Conservation (phyloP, 2,797 vertebrate species). For the Micrastur ruficollis region DNA sequence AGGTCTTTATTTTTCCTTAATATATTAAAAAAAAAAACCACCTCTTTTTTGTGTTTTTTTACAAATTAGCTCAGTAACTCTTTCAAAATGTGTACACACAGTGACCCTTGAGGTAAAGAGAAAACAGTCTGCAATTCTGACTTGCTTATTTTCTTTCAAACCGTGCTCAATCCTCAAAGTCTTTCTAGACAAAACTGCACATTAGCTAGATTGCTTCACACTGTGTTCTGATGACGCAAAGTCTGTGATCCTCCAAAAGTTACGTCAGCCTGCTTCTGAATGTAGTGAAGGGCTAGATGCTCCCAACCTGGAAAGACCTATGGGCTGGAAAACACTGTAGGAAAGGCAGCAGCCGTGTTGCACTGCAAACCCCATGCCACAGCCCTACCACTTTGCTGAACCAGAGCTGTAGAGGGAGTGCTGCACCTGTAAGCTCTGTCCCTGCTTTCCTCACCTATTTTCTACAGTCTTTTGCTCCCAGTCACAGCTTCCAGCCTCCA, state of each 20-base stretch:
- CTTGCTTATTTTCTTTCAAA: background rate
- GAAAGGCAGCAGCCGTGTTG: background rate
- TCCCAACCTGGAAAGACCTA: background rate
- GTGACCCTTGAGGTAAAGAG: background rate
- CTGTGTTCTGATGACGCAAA: background rate
- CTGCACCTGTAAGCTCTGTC: background rate
- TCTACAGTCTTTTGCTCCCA: background rate
- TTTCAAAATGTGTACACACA: background rate
- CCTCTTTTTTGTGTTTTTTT: background rate
- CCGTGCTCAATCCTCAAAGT: background rate
- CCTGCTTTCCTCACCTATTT: background rate
- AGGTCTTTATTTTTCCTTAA: slow-evolving; percentile 30
- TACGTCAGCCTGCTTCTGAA: background rate
- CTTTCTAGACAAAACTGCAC: slow-evolving; percentile 11
- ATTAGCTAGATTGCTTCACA: slow-evolving; percentile 43
- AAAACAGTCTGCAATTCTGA: background rate
- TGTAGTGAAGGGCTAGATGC: background rate
- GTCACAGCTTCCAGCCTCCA: background rate
- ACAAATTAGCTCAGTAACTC: background rate
- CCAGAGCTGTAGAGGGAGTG: background rate
- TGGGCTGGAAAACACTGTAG: background rate
- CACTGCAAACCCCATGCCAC: background rate
- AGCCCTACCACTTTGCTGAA: background rate
- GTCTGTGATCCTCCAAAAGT: slow-evolving; percentile 12
- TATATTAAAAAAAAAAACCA: background rate